Evolutionary conservation across 2,797 vertebrate genomes (phyloP).

Genomic region (Acanthornis magna): DNA sequence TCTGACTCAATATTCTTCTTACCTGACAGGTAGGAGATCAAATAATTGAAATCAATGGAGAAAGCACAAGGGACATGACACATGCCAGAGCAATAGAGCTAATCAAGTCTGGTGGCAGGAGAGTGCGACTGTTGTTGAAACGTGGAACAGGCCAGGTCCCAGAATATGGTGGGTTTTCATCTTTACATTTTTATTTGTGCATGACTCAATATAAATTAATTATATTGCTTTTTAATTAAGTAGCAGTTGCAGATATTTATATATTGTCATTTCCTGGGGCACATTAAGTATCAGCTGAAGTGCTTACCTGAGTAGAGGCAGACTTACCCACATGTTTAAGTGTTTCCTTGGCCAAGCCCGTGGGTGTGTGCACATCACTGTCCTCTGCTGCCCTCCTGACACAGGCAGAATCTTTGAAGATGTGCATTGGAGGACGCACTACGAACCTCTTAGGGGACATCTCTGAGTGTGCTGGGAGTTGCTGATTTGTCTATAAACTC

Average conservation of each 20-base stretch:
- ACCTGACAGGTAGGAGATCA: conserved; percentile 93
- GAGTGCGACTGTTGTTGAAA: conserved; percentile 92
- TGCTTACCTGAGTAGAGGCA: not conserved
- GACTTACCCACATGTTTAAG: not conserved
- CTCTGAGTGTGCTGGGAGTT: conserved; percentile 73
- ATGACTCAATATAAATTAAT: not conserved
- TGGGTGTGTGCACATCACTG: not conserved
- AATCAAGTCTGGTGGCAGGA: conserved; percentile 94
- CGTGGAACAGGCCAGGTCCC: conserved; percentile 96
- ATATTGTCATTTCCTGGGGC: not conserved
- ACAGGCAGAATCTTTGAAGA: not conserved
- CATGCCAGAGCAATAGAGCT: conserved; percentile 96
- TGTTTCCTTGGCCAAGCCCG: not conserved
- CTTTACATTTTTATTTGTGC: conserved; percentile 10
- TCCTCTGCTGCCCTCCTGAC: not conserved
- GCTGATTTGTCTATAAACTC: not conserved
- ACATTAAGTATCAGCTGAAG: not conserved
- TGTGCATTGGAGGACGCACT: not conserved
- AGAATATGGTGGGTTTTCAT: conserved; percentile 90
- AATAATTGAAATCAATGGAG: conserved; percentile 99
- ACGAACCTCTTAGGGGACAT: conserved; percentile 50
- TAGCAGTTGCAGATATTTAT: not conserved
- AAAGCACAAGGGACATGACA: conserved; percentile 96
- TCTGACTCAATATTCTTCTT: conserved; percentile 66
- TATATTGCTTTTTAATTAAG: not conserved